These are phyloP conservation scores for Diloba caeruleocephala DNA, from an alignment of 2,888 invertebrate species.

Conservation along the genomic window DNA sequence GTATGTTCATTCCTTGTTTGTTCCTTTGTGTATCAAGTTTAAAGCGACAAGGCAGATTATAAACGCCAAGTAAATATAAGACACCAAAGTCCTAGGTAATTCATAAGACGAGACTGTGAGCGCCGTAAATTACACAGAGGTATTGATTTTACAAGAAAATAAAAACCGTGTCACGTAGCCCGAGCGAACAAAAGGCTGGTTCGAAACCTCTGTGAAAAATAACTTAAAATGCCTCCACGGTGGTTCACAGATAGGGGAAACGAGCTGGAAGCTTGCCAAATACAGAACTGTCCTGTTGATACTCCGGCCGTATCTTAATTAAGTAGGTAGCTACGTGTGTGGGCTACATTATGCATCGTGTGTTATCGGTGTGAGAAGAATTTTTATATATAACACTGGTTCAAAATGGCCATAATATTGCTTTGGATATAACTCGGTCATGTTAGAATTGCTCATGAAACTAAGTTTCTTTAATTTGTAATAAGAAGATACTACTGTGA, in stretches of 20 bases:
- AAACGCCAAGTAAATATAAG: slow-evolving; percentile 1
- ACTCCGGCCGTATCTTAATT: slow-evolving; percentile 53
- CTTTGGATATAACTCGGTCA: neutral
- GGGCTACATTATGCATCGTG: slow-evolving; percentile 14
- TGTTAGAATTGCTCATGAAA: slow-evolving; percentile 1
- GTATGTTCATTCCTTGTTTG: slow-evolving; percentile 44
- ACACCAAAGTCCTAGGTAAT: slow-evolving; percentile 7
- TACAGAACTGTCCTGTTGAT: slow-evolving; percentile 47
- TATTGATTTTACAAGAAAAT: slow-evolving; percentile 37
- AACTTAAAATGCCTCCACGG: slow-evolving; percentile 43
- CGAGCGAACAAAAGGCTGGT: slow-evolving; percentile 36
- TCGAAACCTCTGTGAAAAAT: slow-evolving; percentile 42
- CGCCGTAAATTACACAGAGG: slow-evolving; percentile 16
- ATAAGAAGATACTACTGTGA: slow-evolving; percentile 11
- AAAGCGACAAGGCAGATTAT: slow-evolving; percentile 19
- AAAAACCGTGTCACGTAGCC: slow-evolving; percentile 44
- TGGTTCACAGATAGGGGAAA: slow-evolving; percentile 41
- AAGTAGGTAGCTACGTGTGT: slow-evolving; percentile 47
- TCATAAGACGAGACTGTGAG: neutral
- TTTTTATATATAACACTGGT: slow-evolving; percentile 12
- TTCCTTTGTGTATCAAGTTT: slow-evolving; percentile 24
- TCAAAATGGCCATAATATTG: slow-evolving; percentile 18
- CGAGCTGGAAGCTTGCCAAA: slow-evolving; percentile 54
- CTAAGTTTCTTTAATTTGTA: slow-evolving; percentile 5
- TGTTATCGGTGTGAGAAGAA: slow-evolving; percentile 13